A percentile compares a stretch with the other conserved stretches of the same genome.
These are phyloP conservation scores for Cenopis cana DNA, from an alignment of 2,888 invertebrate species.

Conservation along the genomic window DNA sequence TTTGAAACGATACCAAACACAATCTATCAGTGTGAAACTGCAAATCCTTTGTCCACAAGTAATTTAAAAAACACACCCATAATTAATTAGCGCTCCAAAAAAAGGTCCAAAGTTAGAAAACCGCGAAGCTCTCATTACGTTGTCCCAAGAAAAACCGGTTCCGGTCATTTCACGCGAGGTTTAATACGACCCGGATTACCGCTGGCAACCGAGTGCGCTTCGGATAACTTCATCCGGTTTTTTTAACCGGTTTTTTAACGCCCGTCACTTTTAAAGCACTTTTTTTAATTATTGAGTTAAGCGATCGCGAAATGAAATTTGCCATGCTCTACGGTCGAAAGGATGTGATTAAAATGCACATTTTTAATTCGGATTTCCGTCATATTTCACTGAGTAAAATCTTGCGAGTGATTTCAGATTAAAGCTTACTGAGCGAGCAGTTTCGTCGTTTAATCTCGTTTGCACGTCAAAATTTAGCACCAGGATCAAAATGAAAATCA, in stretches of 20 bases:
- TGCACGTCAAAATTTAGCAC: background rate
- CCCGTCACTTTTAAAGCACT: constrained; percentile 37
- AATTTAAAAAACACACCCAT: constrained; percentile 42
- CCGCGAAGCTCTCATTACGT: constrained; percentile 41
- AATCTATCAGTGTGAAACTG: constrained; percentile 12
- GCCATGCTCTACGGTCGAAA: constrained; percentile 15
- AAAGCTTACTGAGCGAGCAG: background rate
- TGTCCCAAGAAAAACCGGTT: constrained; percentile 40
- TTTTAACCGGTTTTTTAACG: constrained; percentile 33
- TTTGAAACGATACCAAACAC: constrained; percentile 1
- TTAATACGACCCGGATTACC: constrained; percentile 43
- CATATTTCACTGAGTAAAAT: constrained; percentile 18
- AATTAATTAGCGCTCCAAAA: constrained; percentile 41
- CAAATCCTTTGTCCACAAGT: constrained; percentile 41
- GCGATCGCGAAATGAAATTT: constrained; percentile 37
- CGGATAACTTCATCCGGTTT: constrained; percentile 41
- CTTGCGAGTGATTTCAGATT: background rate
- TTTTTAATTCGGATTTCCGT: constrained; percentile 23
- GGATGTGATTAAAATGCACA: constrained; percentile 36
- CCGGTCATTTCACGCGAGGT: constrained; percentile 44
- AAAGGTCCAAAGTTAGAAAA: constrained; percentile 42
- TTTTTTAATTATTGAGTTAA: constrained; percentile 41
- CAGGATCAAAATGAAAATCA: no score
- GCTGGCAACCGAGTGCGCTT: constrained; percentile 37
- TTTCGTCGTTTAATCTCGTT: no score